phyloP scores from a whole-genome alignment of 2,797 vertebrate species.

The Silurus lanzhouensis region DNA sequence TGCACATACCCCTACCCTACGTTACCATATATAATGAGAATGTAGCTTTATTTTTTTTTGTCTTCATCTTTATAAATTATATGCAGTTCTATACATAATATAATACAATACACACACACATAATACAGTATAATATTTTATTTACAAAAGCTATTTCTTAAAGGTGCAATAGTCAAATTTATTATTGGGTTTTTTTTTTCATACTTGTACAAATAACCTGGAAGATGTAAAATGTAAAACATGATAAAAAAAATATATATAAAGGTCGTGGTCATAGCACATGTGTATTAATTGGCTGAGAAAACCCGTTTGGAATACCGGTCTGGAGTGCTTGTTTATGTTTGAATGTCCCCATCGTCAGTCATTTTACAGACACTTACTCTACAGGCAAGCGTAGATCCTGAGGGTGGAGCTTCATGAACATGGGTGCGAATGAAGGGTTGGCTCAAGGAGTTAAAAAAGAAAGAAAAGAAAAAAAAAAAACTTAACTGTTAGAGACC shows the following conservation, averaged over 20 bases:
- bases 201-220: conserved; percentile 3
- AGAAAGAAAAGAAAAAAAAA: background rate
- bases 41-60: conserved; percentile 68
- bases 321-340: background rate
- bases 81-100: conserved; percentile 49
- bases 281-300: background rate
- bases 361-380: background rate
- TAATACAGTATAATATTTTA: conserved; percentile 65
- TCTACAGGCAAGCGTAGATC: background rate
- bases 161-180: conserved; percentile 13
- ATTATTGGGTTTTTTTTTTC: background rate
- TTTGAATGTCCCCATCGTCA: background rate
- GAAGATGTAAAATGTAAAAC: conserved; percentile 12
- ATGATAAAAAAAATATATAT: background rate
- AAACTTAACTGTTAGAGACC: background rate
- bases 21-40: conserved; percentile 42
- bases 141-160: conserved; percentile 64
- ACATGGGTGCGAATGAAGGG: background rate
- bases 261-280: background rate
- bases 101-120: conserved; percentile 57
- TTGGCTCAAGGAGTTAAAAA: background rate
- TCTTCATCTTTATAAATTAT: conserved; percentile 58
- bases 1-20: conserved; percentile 20
- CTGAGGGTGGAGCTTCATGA: conserved; percentile 7
- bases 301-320: background rate